phyloP scores from a whole-genome alignment of 2,113 vertebrate species.

The Erpornis zantholeuca region DNA sequence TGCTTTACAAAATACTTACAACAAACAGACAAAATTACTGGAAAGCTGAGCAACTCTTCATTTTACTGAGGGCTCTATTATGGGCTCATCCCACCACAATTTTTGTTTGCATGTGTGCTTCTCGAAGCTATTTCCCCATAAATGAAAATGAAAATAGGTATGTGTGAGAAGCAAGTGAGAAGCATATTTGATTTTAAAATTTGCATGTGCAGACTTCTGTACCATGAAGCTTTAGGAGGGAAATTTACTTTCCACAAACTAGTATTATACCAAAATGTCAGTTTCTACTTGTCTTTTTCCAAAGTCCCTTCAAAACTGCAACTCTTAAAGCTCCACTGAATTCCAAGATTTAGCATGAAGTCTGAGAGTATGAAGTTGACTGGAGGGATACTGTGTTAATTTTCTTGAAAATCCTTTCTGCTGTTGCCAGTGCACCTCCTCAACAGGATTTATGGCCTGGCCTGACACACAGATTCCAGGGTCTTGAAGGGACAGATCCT shows the following conservation, averaged over 20 bases:
- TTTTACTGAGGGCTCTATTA: constrained; percentile 7
- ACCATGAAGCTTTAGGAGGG: background rate
- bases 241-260: background rate
- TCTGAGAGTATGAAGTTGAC: background rate
- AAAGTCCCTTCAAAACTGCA: background rate
- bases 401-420: background rate
- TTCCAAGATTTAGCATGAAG: background rate
- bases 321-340: background rate
- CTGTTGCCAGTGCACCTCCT: background rate
- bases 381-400: background rate
- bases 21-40: constrained; percentile 6
- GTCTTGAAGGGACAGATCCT: background rate
- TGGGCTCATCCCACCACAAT: background rate
- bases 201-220: background rate
- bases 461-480: background rate
- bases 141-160: constrained; percentile 20
- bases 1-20: background rate
- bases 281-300: background rate
- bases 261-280: background rate
- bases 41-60: background rate
- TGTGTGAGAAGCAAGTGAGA: background rate
- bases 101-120: background rate
- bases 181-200: background rate
- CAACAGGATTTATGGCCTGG: background rate
- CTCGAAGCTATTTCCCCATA: background rate